These are phyloP conservation scores for Apotomis turbidana DNA, from an alignment of 2,888 invertebrate genomes.

Conservation along the genomic window DNA sequence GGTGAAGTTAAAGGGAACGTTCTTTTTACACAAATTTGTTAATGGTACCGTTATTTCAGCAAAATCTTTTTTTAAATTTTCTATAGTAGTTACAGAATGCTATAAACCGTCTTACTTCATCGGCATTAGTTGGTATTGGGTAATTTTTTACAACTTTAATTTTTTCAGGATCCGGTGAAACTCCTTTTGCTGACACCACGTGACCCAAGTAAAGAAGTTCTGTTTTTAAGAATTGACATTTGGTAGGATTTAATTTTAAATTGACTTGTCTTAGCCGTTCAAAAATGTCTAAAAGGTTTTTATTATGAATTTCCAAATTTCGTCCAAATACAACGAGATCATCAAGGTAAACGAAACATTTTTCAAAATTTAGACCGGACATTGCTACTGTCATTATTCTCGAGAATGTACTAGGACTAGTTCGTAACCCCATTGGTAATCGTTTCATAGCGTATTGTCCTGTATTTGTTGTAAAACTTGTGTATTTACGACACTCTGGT, in stretches of 20 bases:
- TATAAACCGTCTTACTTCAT: slow-evolving; percentile 2
- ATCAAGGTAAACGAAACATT: not conserved
- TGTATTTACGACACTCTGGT: slow-evolving; percentile 3
- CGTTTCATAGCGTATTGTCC: slow-evolving; percentile 1
- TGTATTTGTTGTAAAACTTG: slow-evolving; percentile 3
- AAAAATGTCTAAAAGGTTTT: slow-evolving; percentile 1
- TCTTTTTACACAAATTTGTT: slow-evolving; percentile 7
- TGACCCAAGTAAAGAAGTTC: slow-evolving; percentile 25
- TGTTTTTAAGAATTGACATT: not conserved
- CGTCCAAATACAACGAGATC: not conserved
- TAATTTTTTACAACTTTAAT: slow-evolving; percentile 15
- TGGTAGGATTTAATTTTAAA: not conserved
- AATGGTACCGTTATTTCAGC: slow-evolving; percentile 11
- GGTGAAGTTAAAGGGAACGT: not conserved
- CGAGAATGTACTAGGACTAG: slow-evolving; percentile 5
- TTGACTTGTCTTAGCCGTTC: not conserved
- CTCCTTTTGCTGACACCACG: slow-evolving; percentile 3
- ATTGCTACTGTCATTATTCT: slow-evolving; percentile 13
- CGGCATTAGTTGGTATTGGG: slow-evolving; percentile 3
- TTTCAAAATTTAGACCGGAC: not conserved
- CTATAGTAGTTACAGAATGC: not conserved
- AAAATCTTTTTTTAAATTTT: slow-evolving; percentile 15
- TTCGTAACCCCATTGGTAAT: slow-evolving; percentile 1
- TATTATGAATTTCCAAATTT: not conserved
- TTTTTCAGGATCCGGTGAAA: slow-evolving; percentile 15